Evolutionary conservation across 2,113 vertebrate genomes (phyloP).

Genomic region (Sardina pilchardus): DNA sequence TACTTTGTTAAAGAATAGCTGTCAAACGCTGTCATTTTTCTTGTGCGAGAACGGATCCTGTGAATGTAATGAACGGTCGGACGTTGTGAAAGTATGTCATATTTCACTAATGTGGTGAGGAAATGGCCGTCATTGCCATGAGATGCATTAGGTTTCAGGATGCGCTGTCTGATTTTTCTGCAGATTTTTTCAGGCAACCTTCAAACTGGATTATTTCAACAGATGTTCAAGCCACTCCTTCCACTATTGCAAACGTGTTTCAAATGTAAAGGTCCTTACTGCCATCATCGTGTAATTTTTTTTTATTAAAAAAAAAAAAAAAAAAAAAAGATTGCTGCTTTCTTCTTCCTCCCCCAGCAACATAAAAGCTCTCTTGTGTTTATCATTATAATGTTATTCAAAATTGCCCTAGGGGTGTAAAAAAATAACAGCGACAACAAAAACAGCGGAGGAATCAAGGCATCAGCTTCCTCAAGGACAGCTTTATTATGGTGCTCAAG

Average conservation of each 20-base stretch:
- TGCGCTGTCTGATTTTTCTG: conserved; percentile 6
- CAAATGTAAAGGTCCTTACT: not conserved
- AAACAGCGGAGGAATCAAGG: not conserved
- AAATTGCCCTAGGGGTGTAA: conserved; percentile 4
- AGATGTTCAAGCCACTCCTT: not conserved
- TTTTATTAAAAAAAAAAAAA: not conserved
- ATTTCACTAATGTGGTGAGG: conserved; percentile 15
- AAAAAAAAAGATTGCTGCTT: conserved; percentile 1
- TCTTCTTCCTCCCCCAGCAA: not conserved
- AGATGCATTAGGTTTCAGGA: conserved; percentile 13
- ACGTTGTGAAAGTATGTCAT: conserved; percentile 13
- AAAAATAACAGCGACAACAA: conserved; percentile 1
- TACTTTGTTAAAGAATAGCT: conserved; percentile 21
- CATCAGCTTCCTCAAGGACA: conserved; percentile 15
- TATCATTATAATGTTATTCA: conserved; percentile 20
- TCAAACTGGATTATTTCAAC: conserved; percentile 14
- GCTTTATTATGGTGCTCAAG: conserved; percentile 11
- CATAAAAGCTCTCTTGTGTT: conserved; percentile 17
- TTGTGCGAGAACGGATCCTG: not conserved
- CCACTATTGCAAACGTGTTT: conserved; percentile 1
- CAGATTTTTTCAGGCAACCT: not conserved
- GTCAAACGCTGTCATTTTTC: conserved; percentile 24
- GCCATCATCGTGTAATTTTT: not conserved
- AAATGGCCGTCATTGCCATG: not conserved
- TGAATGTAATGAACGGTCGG: conserved; percentile 1